A percentile compares a stretch with the other conserved stretches of the same genome.
These are phyloP conservation scores for Digitonthophagus gazella DNA, from an alignment of 2,888 invertebrate species.

Conservation along the genomic window DNA sequence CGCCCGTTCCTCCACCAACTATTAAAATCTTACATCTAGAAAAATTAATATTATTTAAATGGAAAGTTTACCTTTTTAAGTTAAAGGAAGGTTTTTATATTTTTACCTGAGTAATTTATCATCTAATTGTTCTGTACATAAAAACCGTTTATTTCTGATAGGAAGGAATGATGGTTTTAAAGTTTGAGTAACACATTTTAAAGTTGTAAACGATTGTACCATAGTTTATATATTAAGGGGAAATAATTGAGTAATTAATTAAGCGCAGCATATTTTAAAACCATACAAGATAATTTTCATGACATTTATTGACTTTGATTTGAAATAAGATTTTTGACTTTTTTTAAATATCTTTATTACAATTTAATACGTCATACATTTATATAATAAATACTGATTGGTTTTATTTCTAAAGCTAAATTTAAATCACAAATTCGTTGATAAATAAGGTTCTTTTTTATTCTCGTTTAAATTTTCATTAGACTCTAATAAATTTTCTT, in stretches of 20 bases:
- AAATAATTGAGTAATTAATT: too few species aligned
- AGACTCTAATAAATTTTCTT: conserved; percentile 24
- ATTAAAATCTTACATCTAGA: conserved; percentile 74
- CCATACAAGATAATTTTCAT: too few species aligned
- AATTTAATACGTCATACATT: background rate
- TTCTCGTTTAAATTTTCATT: conserved; percentile 14
- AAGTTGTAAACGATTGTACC: background rate
- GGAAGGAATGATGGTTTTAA: background rate
- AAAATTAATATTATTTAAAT: too few species aligned
- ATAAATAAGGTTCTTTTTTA: conserved; percentile 5
- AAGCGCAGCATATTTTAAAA: too few species aligned
- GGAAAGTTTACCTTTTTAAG: too few species aligned
- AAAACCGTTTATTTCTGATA: background rate
- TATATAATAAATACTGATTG: background rate
- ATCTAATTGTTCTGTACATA: background rate
- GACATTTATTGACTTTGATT: too few species aligned
- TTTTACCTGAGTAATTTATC: background rate
- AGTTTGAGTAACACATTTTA: background rate
- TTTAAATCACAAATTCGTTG: conserved; percentile 17
- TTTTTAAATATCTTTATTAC: background rate
- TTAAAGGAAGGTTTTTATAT: too few species aligned
- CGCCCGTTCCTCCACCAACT: conserved; percentile 86
- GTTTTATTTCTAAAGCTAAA: too few species aligned
- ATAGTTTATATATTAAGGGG: background rate
- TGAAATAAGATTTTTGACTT: too few species aligned